Base-by-base conservation (phyloP, 1,140 invertebrate genomes). In the Maconellicoccus hirsutus region DNA sequence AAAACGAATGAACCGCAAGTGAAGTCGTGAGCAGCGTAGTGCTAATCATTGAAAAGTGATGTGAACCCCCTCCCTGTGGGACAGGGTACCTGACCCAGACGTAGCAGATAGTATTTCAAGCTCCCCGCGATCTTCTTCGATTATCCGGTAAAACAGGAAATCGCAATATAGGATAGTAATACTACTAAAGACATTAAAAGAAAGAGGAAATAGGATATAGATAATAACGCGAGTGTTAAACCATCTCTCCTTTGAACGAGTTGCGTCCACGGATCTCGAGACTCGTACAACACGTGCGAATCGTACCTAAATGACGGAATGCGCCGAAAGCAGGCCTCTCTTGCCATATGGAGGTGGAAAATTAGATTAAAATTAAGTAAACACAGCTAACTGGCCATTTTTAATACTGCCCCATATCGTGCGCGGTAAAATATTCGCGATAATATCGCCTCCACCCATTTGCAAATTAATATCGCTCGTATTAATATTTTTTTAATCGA, bases 31-130 rank as follows among this genome's bases (percentile, higher is more conserved):
- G 61, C 61, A 66, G 19, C 61, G 61, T 66, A 66, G 61, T 66
- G 61, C 61, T 66, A 66, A 66, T 66, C 61, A 66, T 66, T 66
- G 61, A 66, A 66, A 66, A 66, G 61, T 66, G 61, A 66, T 66
- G 61, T 26, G 61, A 66, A 66, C 61, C 61, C 61, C 61, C 61
- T 66, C 61, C 22, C 61, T 66, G 22, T 8, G 61, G 61, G 61
- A 66, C 61, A 66, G 61, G 61, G 61, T 66, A 66, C 61, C 61
- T 66, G 61, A 66, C 61, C 61, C 61, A 66, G 61, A 66, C 61
- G 19, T 66, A 59, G 52, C 52, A 8, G 61, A 66, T 66, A 66
- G 22, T 66, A 66, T 66, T 59, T 22, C 52, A 66, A 66, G 61
- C 61, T 66, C 61, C 61, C 61, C 61, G 21, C 61, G 61, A 66